A percentile compares a stretch with the other conserved stretches of the same genome.
Evolutionary conservation across 2,113 vertebrate genomes (phyloP).

Genomic region (Chinchilla lanigera): DNA sequence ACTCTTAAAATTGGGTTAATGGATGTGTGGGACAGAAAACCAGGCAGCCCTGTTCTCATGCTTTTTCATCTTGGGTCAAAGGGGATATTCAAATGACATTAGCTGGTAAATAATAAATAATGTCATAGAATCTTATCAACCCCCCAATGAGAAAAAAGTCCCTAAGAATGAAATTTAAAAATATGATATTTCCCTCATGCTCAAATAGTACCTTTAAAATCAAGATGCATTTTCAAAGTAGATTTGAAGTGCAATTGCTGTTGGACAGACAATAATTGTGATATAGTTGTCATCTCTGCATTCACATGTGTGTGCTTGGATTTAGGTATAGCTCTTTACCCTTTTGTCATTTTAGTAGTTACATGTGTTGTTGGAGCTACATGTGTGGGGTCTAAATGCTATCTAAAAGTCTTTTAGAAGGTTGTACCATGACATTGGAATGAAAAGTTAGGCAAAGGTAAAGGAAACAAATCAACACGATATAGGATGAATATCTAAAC

Average conservation of each 20-base stretch:
- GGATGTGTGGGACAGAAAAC: background rate
- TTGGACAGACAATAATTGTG: background rate
- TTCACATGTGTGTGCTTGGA: fast-evolving
- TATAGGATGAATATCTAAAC: background rate
- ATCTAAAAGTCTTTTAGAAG: background rate
- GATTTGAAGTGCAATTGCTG: background rate
- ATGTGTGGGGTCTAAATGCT: background rate
- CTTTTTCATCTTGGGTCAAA: background rate
- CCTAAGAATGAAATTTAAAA: background rate
- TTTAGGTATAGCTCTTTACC: background rate
- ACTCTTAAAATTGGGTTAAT: background rate
- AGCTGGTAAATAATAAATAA: background rate
- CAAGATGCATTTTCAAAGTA: background rate
- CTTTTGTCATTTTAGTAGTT: background rate
- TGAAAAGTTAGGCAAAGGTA: background rate
- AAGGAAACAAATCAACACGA: background rate
- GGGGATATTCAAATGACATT: background rate
- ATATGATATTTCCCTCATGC: background rate
- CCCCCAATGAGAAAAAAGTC: background rate
- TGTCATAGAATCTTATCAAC: background rate
- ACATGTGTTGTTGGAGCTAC: background rate
- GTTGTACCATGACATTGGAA: background rate
- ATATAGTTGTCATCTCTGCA: too few species aligned
- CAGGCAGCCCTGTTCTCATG: background rate
- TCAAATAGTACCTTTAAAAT: background rate